Base-by-base conservation (phyloP, 1,140 invertebrate genomes). In the Phocides pigmalion region DNA sequence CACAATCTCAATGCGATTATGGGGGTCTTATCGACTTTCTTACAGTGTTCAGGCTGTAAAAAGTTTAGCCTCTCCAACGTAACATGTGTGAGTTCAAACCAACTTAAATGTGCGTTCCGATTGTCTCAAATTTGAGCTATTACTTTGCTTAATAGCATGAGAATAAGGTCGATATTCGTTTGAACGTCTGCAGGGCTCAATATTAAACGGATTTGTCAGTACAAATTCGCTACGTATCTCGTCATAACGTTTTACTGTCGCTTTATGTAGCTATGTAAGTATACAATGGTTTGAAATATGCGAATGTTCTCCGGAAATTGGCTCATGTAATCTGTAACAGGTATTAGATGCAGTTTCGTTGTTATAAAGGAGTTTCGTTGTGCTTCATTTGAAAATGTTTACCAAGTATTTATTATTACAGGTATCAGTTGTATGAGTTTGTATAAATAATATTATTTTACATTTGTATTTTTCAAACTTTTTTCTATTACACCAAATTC, bases 191-290 rank as follows among this genome's bases (percentile, higher is more conserved):
- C 17, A 16, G 17, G 35, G 6, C 5, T 17, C 8, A n/a, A 37
- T 35, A 16, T 25, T n/a, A 12, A n/a, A 25, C 15, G 4, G 47
- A 56, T 59, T 54, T 28, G 69, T 62, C 58, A 64, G 59, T 65
- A 70, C 41, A 76, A 81, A 74, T 80, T 82, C 70, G 67, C 74
- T 74, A 79, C 78, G 76, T 79, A 82, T 84, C 79, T 82, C 70
- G 75, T 80, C 80, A 83, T 86, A 83, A 84, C 73, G 70, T 86
- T 86, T 81, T 84, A 83, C 70, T 74, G 74, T 76, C 72, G 65
- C 69, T 62, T 74, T 76, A 77, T 71, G 70, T 65, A 64, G 42
- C 64, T 66, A 49, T 16, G 47, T 67, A 72, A 67, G 58, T 66
- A 78, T 67, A 70, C 66, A 72, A 78, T 72, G 59, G 59, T 66